Base-by-base conservation (phyloP, 2,888 invertebrate genomes). In the Apamea sordens region DNA sequence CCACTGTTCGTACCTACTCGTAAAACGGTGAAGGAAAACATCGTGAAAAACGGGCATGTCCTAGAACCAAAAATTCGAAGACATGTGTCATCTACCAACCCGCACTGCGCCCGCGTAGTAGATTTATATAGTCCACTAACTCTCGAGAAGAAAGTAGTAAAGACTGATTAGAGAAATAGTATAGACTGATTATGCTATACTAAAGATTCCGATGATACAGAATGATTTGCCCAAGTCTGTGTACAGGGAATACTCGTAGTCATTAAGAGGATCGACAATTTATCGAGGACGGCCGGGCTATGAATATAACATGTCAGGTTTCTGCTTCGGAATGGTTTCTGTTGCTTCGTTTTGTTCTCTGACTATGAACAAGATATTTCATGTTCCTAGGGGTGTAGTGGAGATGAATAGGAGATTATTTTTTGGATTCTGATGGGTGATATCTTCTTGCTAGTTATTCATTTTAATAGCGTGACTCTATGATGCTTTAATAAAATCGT, bases 341-440 rank as follows among this genome's bases (percentile, higher is more conserved):
- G 47, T 44, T 53, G 41, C n/a, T 72, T 63, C 18, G 28, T 15
- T 63, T 61, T 61, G 28, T 50, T 72, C 74, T 59, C 67, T 6
- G 68, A 85, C 85, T 85, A 85, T 83, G 68, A 83, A 83, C 85
- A 83, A 75, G 44, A 28, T 85, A 80, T 83, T 69, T 59, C 13
- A 2, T 50, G 50, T 47, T 75, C 72, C 36, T 59, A 0, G 11
- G 63, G 32, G 68, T 44, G 24, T 44, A 21, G 21, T 64, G 13
- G 24, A 74, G 24, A 56, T 53, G 59, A 68, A 80, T 74, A 24
- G 28, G 3, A 50, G 24, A 56, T 63, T 36, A 63, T 68, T 71
- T 53, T 13, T 50, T 41, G 21, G 32, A 28, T 21, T 69, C 24
- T 28, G 28, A 59, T 65, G 53, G 3, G 56, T 56, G 24, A 10